Evolutionary conservation across 2,113 vertebrate species (phyloP).

Genomic region (Tupaia chinensis): DNA sequence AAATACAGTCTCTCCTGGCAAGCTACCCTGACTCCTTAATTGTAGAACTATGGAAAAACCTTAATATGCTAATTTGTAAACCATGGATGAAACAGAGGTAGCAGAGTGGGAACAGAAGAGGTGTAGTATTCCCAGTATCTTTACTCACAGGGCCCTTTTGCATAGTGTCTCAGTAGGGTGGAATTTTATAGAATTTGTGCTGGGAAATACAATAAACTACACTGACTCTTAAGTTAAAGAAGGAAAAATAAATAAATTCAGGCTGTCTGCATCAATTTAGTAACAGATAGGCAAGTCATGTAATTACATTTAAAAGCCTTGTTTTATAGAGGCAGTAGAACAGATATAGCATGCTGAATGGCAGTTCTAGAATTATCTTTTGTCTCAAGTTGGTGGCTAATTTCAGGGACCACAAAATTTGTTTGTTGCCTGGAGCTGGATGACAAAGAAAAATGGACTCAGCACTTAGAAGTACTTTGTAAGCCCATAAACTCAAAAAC

Average conservation of each 20-base stretch:
- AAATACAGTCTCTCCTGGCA: not conserved
- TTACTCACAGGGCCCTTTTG: not conserved
- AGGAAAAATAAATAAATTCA: constrained; percentile 62
- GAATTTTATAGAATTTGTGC: constrained; percentile 9
- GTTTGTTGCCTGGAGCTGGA: constrained; percentile 62
- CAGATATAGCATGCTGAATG: constrained; percentile 72
- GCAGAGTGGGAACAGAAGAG: not conserved
- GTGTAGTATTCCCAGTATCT: not conserved
- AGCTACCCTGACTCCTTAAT: not conserved
- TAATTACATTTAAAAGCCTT: constrained; percentile 77
- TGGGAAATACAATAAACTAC: constrained; percentile 24
- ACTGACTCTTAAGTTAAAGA: constrained; percentile 48
- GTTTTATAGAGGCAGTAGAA: constrained; percentile 66
- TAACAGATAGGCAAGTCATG: constrained; percentile 68
- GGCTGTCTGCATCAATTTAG: constrained; percentile 64
- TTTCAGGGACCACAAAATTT: constrained; percentile 75
- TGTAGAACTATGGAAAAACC: constrained; percentile 17
- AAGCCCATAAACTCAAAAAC: constrained; percentile 55
- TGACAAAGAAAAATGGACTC: constrained; percentile 71
- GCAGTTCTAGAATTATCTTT: constrained; percentile 76
- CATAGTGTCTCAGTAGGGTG: not conserved
- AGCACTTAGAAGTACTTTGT: constrained; percentile 33
- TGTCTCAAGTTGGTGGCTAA: constrained; percentile 75
- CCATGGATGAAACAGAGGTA: constrained; percentile 5
- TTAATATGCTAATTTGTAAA: constrained; percentile 28